Evolutionary conservation across 2,113 vertebrate species (phyloP), one percentile per base, ranked within the genome.

Genomic region (Lichenostomus cassidix): DNA sequence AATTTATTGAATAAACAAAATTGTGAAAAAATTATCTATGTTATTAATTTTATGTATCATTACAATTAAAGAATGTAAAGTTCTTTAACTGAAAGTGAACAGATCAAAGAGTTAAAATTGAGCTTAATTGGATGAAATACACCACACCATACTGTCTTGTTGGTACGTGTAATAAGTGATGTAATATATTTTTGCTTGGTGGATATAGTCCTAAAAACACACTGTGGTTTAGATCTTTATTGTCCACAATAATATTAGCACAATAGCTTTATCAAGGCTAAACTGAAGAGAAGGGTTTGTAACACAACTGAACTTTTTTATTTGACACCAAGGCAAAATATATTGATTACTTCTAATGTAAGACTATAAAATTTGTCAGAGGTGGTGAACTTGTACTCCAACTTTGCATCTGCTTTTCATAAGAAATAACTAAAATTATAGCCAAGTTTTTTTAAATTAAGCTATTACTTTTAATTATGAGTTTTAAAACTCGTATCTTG

Each of bases 241-340:
- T 80, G 33, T 37, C 6, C 12, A 73, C 25, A 86, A 9, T 55
- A 79, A 71, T 12, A 79, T 28, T 27, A 79, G 23, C 1, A 9
- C 0, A 1, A 46, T 31, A 67, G 16, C n/a, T 74, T 84, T 87
- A 65, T 58, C n/a, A 46, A 49, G 31, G 22, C 9, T 53, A 52
- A 85, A 85, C 68, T 65, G 41, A 50, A 59, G 7, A 6, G 3
- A 50, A 59, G 6, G 5, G 4, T 76, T 77, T 60, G 28, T 79
- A 71, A 44, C 16, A 64, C 1, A 52, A 53, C 12, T 17, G 3
- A 0, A 4, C 1, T 62, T 62, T 56, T 50, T 62, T n/a, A 46
- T 37, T 44, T 87, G 31, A 59, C 33, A 89, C 7, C 5, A 74
- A 46, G 23, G 15, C 2, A 83, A 92, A 94, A 83, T 29, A 60